A percentile compares a stretch with the other conserved stretches of the same genome.
Evolutionary conservation across 2,888 invertebrate species (phyloP).

Genomic region (Megalurothrips usitatus): DNA sequence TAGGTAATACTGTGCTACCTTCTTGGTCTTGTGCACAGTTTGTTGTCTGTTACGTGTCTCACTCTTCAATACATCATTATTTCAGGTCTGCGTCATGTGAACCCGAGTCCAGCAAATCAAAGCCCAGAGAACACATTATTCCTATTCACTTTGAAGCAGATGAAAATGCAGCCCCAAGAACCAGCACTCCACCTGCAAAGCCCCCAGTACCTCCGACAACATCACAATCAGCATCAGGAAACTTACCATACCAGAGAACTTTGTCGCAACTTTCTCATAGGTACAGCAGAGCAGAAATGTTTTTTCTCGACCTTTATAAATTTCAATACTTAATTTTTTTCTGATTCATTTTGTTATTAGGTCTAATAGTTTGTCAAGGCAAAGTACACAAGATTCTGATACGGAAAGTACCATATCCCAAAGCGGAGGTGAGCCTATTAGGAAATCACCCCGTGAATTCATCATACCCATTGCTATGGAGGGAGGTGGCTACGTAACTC

Average conservation of each 20-base stretch:
- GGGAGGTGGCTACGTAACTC: constrained; percentile 80
- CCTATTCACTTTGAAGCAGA: constrained; percentile 56
- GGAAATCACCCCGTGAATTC: constrained; percentile 83
- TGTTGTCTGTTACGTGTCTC: too few relatives aligned
- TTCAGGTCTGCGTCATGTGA: constrained; percentile 55
- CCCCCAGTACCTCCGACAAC: constrained; percentile 49
- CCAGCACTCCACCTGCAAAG: constrained; percentile 40
- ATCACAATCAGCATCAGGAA: constrained; percentile 32
- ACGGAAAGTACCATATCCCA: constrained; percentile 52
- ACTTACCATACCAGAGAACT: constrained; percentile 30
- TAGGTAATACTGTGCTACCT: neutral
- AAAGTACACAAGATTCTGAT: constrained; percentile 67
- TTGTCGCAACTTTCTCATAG: constrained; percentile 30
- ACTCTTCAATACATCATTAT: neutral
- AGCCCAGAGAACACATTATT: constrained; percentile 61
- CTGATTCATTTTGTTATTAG: constrained; percentile 31
- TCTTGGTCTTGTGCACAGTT: too few relatives aligned
- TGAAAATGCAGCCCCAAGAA: constrained; percentile 42
- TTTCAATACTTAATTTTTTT: constrained; percentile 30
- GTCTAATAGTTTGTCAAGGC: constrained; percentile 50
- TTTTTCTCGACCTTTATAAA: constrained; percentile 28
- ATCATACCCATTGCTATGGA: constrained; percentile 92
- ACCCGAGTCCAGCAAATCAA: constrained; percentile 45
- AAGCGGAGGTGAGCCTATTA: constrained; percentile 62
- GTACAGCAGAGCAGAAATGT: constrained; percentile 22